phyloP scores from a whole-genome alignment of 1,140 invertebrate species.

The Aphelenchoides avenae region DNA sequence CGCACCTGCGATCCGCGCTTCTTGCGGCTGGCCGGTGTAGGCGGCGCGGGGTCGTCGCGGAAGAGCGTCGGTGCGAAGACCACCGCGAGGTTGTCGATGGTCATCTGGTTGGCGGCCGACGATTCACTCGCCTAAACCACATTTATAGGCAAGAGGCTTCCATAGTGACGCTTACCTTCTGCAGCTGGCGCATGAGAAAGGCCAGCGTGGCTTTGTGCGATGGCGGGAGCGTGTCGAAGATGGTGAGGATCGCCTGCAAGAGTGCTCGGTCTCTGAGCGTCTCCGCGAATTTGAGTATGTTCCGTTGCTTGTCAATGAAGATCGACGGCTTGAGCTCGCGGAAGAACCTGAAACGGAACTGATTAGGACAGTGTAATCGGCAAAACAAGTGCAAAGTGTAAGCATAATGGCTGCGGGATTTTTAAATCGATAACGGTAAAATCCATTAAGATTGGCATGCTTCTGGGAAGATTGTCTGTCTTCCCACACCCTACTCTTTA shows the following conservation, averaged over 20 bases:
- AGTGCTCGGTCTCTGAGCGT: not conserved
- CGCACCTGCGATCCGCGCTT: slow-evolving; percentile 2
- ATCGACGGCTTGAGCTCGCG: slow-evolving; percentile 21
- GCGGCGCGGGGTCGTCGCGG: not conserved
- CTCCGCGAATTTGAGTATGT: slow-evolving; percentile 33
- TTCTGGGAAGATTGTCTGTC: too few relatives aligned
- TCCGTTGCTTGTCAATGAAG: slow-evolving; percentile 14
- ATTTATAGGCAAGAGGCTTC: too few relatives aligned
- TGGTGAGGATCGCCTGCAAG: slow-evolving; percentile 4
- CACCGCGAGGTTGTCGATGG: slow-evolving; percentile 14
- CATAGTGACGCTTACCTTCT: too few relatives aligned
- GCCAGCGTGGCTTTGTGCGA: slow-evolving; percentile 5
- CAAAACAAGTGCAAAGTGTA: too few relatives aligned
- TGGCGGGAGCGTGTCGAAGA: slow-evolving; percentile 9
- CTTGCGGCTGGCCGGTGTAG: slow-evolving; percentile 1
- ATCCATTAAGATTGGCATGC: too few relatives aligned
- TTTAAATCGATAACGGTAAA: too few relatives aligned
- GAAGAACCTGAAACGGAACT: too few relatives aligned
- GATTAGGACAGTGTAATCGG: too few relatives aligned
- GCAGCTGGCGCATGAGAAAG: slow-evolving; percentile 21
- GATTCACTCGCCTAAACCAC: slow-evolving; percentile 9
- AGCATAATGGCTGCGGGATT: too few relatives aligned
- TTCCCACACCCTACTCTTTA: too few relatives aligned
- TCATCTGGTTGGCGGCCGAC: slow-evolving; percentile 23
- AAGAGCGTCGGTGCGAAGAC: slow-evolving; percentile 30